Evolutionary conservation across 2,113 vertebrate species (phyloP).

Genomic region (Shinisaurus crocodilurus): DNA sequence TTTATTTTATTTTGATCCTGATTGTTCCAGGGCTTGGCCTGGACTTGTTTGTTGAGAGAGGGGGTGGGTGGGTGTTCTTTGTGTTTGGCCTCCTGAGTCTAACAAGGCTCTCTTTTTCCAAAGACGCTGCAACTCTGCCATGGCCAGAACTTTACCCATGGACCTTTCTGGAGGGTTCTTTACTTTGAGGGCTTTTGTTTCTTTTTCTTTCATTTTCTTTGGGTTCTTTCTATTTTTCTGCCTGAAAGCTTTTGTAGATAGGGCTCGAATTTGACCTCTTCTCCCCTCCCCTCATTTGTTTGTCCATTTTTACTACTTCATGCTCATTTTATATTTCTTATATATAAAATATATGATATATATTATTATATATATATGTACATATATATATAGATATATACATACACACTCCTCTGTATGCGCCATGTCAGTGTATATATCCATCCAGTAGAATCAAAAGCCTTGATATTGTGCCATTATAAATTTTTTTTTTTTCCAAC

Average conservation of each 20-base stretch:
- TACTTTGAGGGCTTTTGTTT: slow-evolving; percentile 55
- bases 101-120: slow-evolving; percentile 62
- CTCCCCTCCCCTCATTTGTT: slow-evolving; percentile 39
- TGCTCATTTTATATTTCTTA: slow-evolving; percentile 82
- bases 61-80: not conserved
- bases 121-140: slow-evolving; percentile 62
- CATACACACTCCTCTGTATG: slow-evolving; percentile 63
- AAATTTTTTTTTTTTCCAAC: slow-evolving; percentile 51
- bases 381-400: slow-evolving; percentile 54
- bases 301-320: slow-evolving; percentile 72
- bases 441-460: slow-evolving; percentile 68
- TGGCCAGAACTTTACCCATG: slow-evolving; percentile 82
- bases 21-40: not conserved
- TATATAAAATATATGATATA: slow-evolving; percentile 81
- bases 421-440: slow-evolving; percentile 77
- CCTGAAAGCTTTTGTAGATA: slow-evolving; percentile 69
- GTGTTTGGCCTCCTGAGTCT: slow-evolving; percentile 61
- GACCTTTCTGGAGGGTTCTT: slow-evolving; percentile 59
- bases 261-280: slow-evolving; percentile 65
- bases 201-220: slow-evolving; percentile 63
- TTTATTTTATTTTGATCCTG: slow-evolving; percentile 52
- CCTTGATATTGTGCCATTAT: slow-evolving; percentile 74
- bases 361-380: slow-evolving; percentile 76
- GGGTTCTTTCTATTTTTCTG: slow-evolving; percentile 56
- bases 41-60: not conserved